Evolutionary conservation across 2,113 vertebrate species (phyloP).

Genomic region (Motacilla alba): DNA sequence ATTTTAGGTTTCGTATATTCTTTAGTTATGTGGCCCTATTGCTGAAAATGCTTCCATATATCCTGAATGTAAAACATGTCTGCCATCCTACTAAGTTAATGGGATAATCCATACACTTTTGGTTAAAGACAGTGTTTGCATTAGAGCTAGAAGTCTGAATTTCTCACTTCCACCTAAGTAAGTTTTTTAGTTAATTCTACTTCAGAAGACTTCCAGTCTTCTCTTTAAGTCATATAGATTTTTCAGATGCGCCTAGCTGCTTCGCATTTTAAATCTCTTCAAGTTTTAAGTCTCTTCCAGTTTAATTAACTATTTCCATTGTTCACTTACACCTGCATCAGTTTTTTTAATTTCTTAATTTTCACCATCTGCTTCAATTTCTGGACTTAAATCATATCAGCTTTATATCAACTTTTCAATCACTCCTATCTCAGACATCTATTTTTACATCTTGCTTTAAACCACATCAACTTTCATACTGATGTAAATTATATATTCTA

Average conservation of each 20-base stretch:
- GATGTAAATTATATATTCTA: not conserved
- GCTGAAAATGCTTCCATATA: not conserved
- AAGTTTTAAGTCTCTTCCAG: not conserved
- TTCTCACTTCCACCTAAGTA: not conserved
- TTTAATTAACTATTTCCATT: conserved; percentile 23
- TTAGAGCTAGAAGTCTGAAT: not conserved
- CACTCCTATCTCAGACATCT: not conserved
- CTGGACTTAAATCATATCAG: conserved; percentile 16
- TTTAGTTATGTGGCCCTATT: not conserved
- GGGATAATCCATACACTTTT: not conserved
- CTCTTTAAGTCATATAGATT: not conserved
- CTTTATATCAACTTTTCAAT: conserved; percentile 47
- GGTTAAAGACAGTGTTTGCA: not conserved
- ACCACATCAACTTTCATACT: not conserved
- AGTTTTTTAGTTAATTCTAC: not conserved
- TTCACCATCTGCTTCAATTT: conserved; percentile 15
- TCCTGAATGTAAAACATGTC: not conserved
- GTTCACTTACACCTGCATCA: not conserved
- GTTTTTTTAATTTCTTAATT: conserved; percentile 25
- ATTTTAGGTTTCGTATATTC: not conserved
- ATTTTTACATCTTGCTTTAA: conserved; percentile 44
- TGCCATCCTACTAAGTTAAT: not conserved
- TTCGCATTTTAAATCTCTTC: not conserved
- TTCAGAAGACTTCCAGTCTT: not conserved
- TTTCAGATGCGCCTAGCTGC: not conserved